These are phyloP conservation scores for Trachythela sp. DNA, from an alignment of 64 coral and sea anemone species.

Conservation along the genomic window DNA sequence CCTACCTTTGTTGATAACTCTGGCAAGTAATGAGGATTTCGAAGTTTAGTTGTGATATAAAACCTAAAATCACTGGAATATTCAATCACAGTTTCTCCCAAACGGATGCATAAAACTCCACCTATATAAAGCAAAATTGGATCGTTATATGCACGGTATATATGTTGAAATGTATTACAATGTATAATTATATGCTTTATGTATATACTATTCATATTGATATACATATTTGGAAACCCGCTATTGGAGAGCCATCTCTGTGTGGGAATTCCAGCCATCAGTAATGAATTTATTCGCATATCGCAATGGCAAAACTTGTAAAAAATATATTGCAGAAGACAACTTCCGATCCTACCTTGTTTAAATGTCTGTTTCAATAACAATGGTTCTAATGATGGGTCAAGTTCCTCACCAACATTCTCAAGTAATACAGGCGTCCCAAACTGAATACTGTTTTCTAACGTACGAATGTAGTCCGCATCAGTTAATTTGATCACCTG, in stretches of 20 bases:
- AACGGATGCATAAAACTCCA: conserved; percentile 79
- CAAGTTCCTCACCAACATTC: conserved; percentile 95
- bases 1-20: conserved; percentile 83
- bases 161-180: not conserved
- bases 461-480: conserved; percentile 87
- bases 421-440: conserved; percentile 92
- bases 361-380: conserved; percentile 95
- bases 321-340: too few species aligned
- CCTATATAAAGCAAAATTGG: conserved; percentile 34
- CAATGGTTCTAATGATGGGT: conserved; percentile 87
- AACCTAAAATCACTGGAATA: conserved; percentile 95
- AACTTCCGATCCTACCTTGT: conserved; percentile 56
- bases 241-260: too few species aligned
- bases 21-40: conserved; percentile 95
- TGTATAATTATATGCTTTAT: too few species aligned
- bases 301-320: too few species aligned
- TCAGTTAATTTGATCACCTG: conserved; percentile 97
- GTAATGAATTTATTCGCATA: too few species aligned
- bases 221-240: too few species aligned
- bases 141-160: not conserved
- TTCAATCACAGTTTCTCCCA: conserved; percentile 90
- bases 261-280: too few species aligned
- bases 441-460: conserved; percentile 99
- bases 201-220: too few species aligned
- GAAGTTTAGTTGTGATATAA: conserved; percentile 96